Percentiles rank a stretch among this genome's conserved stretches.
Evolutionary conservation across 2,888 invertebrate genomes (phyloP).

Genomic region (Oeneis ivallda): DNA sequence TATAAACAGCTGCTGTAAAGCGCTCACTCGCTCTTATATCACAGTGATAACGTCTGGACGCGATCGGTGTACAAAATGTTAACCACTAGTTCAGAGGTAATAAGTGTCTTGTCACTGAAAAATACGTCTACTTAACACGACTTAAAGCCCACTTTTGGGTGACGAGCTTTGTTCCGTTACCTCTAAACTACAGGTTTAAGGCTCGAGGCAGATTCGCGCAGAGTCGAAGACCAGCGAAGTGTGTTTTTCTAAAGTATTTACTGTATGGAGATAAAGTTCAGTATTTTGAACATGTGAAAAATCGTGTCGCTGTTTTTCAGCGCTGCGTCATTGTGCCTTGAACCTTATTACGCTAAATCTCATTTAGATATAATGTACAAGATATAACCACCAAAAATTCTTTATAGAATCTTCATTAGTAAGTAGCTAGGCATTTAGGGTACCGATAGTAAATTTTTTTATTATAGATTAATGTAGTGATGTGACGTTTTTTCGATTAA

Average conservation of each 20-base stretch:
- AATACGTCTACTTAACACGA: background rate
- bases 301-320: background rate
- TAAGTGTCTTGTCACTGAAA: background rate
- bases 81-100: constrained; percentile 12
- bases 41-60: constrained; percentile 16
- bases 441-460: constrained; percentile 35
- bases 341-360: constrained; percentile 53
- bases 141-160: background rate
- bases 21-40: background rate
- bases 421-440: constrained; percentile 41
- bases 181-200: constrained; percentile 7
- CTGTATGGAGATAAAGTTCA: too few relatives aligned
- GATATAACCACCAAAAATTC: constrained; percentile 77
- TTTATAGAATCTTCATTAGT: constrained; percentile 56
- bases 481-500: constrained; percentile 11
- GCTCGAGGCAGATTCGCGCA: background rate
- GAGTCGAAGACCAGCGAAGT: background rate
- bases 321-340: constrained; percentile 14
- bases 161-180: background rate
- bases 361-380: constrained; percentile 76
- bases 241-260: background rate
- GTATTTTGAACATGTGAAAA: background rate
- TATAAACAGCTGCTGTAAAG: background rate
- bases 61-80: constrained; percentile 33
- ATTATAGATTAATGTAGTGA: constrained; percentile 36